Conservation (phyloP, 2,113 vertebrate genomes). For the Speoplatyrhinus poulsoni region DNA sequence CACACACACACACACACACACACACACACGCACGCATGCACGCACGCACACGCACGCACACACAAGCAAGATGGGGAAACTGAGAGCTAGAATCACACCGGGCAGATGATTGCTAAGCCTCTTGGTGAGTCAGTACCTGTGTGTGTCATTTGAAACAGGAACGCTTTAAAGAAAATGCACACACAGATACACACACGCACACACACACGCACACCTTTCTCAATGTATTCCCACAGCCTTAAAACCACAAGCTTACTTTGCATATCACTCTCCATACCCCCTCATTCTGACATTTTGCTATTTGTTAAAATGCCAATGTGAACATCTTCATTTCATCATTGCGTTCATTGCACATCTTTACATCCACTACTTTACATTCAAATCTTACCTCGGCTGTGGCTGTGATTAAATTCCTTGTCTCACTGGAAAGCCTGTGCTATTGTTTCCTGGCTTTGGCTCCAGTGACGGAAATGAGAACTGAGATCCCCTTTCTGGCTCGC, state of each 20-base stretch:
- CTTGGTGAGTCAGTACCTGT: too few species aligned
- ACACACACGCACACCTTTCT: not conserved
- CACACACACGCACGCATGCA: too few species aligned
- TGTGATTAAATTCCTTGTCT: constrained; percentile 68
- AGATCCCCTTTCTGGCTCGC: constrained; percentile 57
- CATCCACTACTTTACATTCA: constrained; percentile 64
- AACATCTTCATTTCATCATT: constrained; percentile 44
- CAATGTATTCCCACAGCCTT: constrained; percentile 10
- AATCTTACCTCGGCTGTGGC: constrained; percentile 62
- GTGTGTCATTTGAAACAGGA: too few species aligned
- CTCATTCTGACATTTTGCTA: constrained; percentile 49
- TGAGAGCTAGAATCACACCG: too few species aligned
- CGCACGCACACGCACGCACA: too few species aligned
- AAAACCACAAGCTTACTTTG: constrained; percentile 10
- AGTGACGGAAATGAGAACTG: constrained; percentile 65
- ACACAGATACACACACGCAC: not conserved
- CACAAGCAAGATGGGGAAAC: too few species aligned
- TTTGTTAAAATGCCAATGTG: constrained; percentile 58
- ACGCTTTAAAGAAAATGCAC: too few species aligned
- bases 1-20: too few species aligned
- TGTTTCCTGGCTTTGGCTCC: constrained; percentile 67
- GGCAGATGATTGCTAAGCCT: too few species aligned
- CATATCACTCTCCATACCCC: constrained; percentile 29
- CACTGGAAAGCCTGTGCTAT: constrained; percentile 66
- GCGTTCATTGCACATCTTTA: not conserved